Evolutionary conservation across 2,888 invertebrate species (phyloP), one percentile per base, ranked within the genome.

Genomic region (Drosophila formosana): DNA sequence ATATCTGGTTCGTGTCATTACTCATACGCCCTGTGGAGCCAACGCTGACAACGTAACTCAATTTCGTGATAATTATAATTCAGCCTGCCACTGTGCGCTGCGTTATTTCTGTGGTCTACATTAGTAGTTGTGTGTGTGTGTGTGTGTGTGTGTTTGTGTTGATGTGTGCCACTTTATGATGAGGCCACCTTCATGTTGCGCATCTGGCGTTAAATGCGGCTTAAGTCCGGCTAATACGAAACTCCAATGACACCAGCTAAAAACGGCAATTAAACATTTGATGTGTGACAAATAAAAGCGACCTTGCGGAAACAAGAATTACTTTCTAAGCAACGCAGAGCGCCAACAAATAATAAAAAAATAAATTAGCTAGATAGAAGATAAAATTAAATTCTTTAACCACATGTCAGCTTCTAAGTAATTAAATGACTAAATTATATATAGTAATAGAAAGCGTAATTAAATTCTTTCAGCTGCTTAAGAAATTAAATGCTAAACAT

Each of bases 11-110:
- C 58, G 34, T 62, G 66, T 58, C 66, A 65, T 58, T 67, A 62
- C 76, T 39, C 57, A 79, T 76, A 79, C 76, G 75, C 76, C 79
- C 75, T 39, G 66, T 66, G 45, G 70, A 53, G 75, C 23, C 62
- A 66, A n/a, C 23, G 76, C 75, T 78, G 75, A 78, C 85, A 84
- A 70, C 75, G 69, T 81, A 87, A 84, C 88, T 78, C 69, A 82
- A 82, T 87, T 87, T 84, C 65, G 67, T 68, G 78, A 81, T 87
- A 87, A 87, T 88, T 88, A 82, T 82, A 88, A 84, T 85, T 82
- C 75, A 64, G 86, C 68, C 77, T 60, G 82, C 78, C 60, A 67
- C 65, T 81, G 78, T 43, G 80, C 60, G 70, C 65, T 81, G 78
- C 46, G 80, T 69, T 83, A 68, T 68, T 58, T 76, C 63, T 58